phyloP scores from a whole-genome alignment of 2,113 vertebrate species.

The Gymnocephalus cernua region DNA sequence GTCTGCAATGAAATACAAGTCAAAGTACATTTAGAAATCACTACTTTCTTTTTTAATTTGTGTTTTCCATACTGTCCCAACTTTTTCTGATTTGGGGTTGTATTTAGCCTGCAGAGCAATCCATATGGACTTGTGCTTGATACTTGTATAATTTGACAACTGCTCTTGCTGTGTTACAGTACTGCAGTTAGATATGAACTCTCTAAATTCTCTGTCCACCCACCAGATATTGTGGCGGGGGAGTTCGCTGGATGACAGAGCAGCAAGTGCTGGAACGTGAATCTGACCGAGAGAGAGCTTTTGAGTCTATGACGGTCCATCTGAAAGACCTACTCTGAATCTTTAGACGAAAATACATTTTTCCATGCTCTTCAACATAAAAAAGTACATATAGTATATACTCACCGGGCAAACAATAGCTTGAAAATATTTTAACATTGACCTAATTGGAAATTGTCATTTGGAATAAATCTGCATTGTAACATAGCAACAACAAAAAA shows the following conservation, averaged over 20 bases:
- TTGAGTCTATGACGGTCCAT: neutral
- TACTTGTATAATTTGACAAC: too few relatives aligned
- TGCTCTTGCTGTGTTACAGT: too few relatives aligned
- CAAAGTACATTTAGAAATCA: too few relatives aligned
- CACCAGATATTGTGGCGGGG: accelerated
- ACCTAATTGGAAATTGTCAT: too few relatives aligned
- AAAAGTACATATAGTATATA: neutral
- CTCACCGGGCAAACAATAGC: neutral
- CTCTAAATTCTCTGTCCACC: neutral
- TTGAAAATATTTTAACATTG: neutral
- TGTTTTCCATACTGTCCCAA: too few relatives aligned
- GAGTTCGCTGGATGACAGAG: accelerated
- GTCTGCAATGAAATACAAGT: too few relatives aligned
- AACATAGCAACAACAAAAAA: too few relatives aligned
- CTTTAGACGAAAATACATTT: neutral
- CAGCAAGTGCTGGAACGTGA: neutral
- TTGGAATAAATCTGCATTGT: neutral
- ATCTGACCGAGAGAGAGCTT: neutral
- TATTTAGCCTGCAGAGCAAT: too few relatives aligned
- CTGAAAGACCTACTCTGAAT: neutral
- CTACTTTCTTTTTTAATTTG: too few relatives aligned
- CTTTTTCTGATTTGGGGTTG: too few relatives aligned
- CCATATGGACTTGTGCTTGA: too few relatives aligned
- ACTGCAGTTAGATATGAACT: neutral
- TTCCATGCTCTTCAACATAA: neutral